phyloP scores from a whole-genome alignment of 2,113 vertebrate species.

The Rhinolophus ferrumequinum region DNA sequence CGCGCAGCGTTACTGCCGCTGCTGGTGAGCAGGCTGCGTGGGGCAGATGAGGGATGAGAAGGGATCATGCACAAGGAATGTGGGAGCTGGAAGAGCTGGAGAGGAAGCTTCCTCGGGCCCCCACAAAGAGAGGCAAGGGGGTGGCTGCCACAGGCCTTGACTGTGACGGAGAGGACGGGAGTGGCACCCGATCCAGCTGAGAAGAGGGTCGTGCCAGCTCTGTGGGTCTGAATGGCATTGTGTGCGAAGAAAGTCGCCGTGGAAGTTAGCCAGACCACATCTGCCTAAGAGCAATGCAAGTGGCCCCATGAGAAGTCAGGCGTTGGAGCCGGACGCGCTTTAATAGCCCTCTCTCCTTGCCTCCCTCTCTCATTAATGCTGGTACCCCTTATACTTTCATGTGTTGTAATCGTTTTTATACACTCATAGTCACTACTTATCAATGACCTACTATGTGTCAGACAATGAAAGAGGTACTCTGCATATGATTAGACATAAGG shows the following conservation, averaged over 20 bases:
- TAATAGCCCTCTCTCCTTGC: background rate
- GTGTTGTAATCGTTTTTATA: conserved; percentile 4
- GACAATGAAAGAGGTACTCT: background rate
- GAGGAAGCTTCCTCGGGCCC: background rate
- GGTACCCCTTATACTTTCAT: background rate
- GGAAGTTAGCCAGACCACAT: conserved; percentile 6
- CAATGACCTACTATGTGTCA: conserved; percentile 7
- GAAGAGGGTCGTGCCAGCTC: background rate
- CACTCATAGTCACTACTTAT: background rate
- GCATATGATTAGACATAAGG: background rate
- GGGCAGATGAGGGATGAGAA: background rate
- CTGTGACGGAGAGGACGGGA: background rate
- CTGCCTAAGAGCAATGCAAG: background rate
- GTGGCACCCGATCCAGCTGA: background rate
- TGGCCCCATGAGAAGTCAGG: background rate
- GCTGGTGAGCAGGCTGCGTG: background rate
- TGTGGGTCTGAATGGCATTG: background rate
- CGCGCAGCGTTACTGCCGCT: fast-evolving
- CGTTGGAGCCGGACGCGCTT: background rate
- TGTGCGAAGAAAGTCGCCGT: background rate
- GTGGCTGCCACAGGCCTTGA: background rate
- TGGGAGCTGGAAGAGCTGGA: background rate
- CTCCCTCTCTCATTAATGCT: conserved; percentile 34
- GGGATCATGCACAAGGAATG: background rate
- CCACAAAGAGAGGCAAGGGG: background rate